phyloP scores from a whole-genome alignment of 2,888 invertebrate species.

The Tinea semifulvella region DNA sequence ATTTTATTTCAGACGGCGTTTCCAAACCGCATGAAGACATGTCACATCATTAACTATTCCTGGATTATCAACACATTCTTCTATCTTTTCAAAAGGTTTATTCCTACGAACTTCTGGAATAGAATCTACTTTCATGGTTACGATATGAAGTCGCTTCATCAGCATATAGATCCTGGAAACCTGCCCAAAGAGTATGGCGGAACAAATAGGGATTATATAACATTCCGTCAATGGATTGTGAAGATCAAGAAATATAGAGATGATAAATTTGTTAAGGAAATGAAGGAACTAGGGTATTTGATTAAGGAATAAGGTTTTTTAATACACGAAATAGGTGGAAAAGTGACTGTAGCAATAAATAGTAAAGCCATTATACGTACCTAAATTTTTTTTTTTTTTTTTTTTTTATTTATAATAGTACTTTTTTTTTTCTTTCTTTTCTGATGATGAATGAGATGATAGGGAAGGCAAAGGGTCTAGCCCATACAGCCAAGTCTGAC shows the following conservation, averaged over 20 bases:
- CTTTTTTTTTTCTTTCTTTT: too few relatives aligned
- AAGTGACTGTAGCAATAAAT: too few relatives aligned
- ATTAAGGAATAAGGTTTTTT: conserved; percentile 44
- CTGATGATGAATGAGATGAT: too few relatives aligned
- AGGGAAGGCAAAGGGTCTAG: too few relatives aligned
- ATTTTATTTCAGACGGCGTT: conserved; percentile 61
- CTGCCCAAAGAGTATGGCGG: conserved; percentile 46
- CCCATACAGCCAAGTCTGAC: too few relatives aligned
- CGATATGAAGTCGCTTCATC: conserved; percentile 47
- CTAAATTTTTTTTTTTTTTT: too few relatives aligned
- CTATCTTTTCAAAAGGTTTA: conserved; percentile 78
- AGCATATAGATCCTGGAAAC: conserved; percentile 35
- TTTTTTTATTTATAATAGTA: too few relatives aligned
- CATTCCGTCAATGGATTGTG: conserved; percentile 64
- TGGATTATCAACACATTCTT: conserved; percentile 82
- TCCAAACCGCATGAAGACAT: conserved; percentile 71
- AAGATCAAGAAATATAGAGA: conserved; percentile 60
- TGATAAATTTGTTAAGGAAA: conserved; percentile 66
- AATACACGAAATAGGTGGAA: too few relatives aligned
- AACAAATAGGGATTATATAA: conserved; percentile 64
- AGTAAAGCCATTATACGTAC: too few relatives aligned
- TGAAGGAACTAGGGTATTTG: conserved; percentile 70
- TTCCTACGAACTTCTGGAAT: conserved; percentile 70
- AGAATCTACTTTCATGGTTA: conserved; percentile 48
- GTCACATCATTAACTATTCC: conserved; percentile 81